phyloP scores from a whole-genome alignment of 2,888 invertebrate genomes.

The Euclidia mi region DNA sequence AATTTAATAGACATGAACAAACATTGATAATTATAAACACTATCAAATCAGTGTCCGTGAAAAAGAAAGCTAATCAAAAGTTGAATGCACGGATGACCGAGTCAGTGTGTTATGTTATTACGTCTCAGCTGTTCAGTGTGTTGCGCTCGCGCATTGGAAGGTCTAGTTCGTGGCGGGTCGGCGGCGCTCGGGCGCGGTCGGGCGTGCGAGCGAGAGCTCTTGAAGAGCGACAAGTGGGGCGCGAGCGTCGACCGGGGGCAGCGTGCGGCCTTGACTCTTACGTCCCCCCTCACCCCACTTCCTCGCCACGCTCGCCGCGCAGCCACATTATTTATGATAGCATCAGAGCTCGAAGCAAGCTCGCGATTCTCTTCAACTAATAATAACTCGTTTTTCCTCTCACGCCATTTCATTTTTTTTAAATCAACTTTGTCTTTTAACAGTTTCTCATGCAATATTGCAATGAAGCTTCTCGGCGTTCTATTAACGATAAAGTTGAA shows the following conservation, averaged over 20 bases:
- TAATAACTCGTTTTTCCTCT: constrained; percentile 90
- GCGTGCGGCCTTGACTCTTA: constrained; percentile 94
- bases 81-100: constrained; percentile 90
- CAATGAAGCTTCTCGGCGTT: constrained; percentile 22
- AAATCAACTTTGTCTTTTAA: constrained; percentile 66
- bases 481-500: not conserved
- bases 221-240: constrained; percentile 85
- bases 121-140: constrained; percentile 87
- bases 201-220: constrained; percentile 74
- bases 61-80: constrained; percentile 89
- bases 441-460: constrained; percentile 48
- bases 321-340: constrained; percentile 89
- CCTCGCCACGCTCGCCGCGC: constrained; percentile 79
- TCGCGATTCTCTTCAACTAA: constrained; percentile 87
- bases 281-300: constrained; percentile 66
- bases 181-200: constrained; percentile 73
- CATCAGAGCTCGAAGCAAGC: constrained; percentile 86
- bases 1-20: constrained; percentile 25
- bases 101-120: constrained; percentile 90
- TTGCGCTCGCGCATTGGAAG: constrained; percentile 88
- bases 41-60: constrained; percentile 79
- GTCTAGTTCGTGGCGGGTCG: constrained; percentile 87
- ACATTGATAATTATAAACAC: constrained; percentile 54
- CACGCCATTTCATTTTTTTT: constrained; percentile 84
- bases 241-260: constrained; percentile 95